Evolutionary conservation across 1,140 invertebrate genomes (phyloP).

Genomic region (Pseudomyrmex flavicornis): DNA sequence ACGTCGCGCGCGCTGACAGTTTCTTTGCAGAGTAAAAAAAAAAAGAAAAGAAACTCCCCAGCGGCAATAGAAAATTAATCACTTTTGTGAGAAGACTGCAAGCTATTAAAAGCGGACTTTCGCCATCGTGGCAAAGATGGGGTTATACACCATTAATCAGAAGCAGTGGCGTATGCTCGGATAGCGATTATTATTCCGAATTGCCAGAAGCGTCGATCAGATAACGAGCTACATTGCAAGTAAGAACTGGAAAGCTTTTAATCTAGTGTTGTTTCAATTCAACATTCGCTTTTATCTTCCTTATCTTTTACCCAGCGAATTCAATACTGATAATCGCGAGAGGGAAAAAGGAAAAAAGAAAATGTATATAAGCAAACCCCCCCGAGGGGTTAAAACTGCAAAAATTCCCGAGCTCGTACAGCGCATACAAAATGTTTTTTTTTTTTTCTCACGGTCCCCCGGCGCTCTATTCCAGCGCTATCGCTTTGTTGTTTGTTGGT

Average conservation of each 20-base stretch:
- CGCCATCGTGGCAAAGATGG: neutral
- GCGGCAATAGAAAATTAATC: constrained; percentile 67
- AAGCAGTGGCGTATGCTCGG: neutral
- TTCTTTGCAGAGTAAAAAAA: neutral
- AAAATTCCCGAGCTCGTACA: too few relatives aligned
- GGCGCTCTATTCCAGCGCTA: neutral
- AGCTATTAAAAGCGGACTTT: constrained; percentile 23
- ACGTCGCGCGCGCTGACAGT: constrained; percentile 36
- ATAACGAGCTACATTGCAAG: too few relatives aligned
- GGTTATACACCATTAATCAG: constrained; percentile 11
- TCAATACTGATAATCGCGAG: neutral
- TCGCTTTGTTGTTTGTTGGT: neutral
- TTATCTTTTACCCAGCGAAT: constrained; percentile 1
- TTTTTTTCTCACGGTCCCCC: neutral
- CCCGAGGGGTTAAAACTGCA: too few relatives aligned
- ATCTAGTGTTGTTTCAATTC: neutral
- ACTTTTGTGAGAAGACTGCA: constrained; percentile 43
- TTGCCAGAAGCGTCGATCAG: neutral
- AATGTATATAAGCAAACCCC: too few relatives aligned
- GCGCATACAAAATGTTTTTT: neutral
- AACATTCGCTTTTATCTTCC: neutral
- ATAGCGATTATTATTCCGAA: neutral
- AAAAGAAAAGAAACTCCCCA: neutral
- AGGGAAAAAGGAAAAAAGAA: neutral
- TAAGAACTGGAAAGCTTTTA: too few relatives aligned